phyloP scores from a whole-genome alignment of 2,888 invertebrate species.

The Geotrupes spiniger region DNA sequence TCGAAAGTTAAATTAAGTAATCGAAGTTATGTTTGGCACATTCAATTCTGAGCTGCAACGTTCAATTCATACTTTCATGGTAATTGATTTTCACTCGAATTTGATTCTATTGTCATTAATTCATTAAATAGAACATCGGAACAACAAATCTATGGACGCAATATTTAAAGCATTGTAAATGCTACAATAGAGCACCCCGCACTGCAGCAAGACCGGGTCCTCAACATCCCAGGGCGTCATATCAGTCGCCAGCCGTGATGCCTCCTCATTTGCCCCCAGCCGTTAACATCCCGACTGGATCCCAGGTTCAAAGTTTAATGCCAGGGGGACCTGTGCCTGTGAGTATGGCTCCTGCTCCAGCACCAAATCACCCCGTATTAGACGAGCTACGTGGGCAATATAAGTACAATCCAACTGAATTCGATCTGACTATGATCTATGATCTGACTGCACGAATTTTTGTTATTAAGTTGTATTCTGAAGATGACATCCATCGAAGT shows the following conservation, averaged over 20 bases:
- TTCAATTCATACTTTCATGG: too few relatives aligned
- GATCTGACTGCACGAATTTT: conserved; percentile 88
- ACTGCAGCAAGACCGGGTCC: conserved; percentile 42
- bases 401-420: conserved; percentile 91
- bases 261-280: conserved; percentile 45
- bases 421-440: conserved; percentile 81
- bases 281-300: conserved; percentile 40
- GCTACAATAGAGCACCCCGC: conserved; percentile 34
- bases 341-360: conserved; percentile 37
- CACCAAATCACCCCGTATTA: conserved; percentile 66
- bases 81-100: too few relatives aligned
- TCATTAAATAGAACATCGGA: too few relatives aligned
- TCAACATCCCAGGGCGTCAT: conserved; percentile 49
- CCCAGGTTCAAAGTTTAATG: conserved; percentile 38
- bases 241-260: conserved; percentile 49
- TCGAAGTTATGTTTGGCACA: too few relatives aligned
- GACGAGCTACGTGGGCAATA: conserved; percentile 89
- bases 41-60: too few relatives aligned
- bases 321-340: conserved; percentile 36
- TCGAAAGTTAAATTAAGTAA: too few relatives aligned
- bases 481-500: conserved; percentile 96
- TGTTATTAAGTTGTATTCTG: conserved; percentile 97
- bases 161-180: too few relatives aligned
- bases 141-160: too few relatives aligned
- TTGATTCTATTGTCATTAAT: too few relatives aligned